phyloP scores from a whole-genome alignment of 2,113 vertebrate species.

The Halichoerus grypus region DNA sequence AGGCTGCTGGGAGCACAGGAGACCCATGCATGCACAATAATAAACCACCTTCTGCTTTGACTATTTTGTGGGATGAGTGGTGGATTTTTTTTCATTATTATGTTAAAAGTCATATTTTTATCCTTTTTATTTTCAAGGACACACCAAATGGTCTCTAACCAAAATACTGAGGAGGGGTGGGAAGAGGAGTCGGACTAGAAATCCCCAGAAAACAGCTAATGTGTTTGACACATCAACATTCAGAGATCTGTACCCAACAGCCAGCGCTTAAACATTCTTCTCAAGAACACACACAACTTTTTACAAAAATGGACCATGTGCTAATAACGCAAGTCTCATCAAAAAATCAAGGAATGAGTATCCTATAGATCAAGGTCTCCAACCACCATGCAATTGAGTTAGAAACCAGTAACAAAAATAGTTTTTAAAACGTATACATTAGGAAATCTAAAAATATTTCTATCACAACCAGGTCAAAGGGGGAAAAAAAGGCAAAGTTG shows the following conservation, averaged over 20 bases:
- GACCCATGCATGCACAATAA: background rate
- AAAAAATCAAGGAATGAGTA: background rate
- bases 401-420: background rate
- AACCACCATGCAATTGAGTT: background rate
- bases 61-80: background rate
- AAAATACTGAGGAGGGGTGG: background rate
- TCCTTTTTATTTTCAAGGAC: constrained; percentile 13
- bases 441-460: constrained; percentile 19
- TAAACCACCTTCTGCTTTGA: background rate
- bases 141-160: background rate
- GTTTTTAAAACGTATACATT: background rate
- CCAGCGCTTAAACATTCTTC: background rate
- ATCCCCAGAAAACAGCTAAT: background rate
- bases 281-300: background rate
- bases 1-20: background rate
- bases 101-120: background rate
- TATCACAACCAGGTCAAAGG: background rate
- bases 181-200: background rate
- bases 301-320: background rate
- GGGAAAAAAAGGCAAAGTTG: background rate
- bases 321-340: background rate
- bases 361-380: background rate
- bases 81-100: constrained; percentile 9
- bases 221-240: background rate
- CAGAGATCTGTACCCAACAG: background rate